Evolutionary conservation across 2,888 invertebrate species (phyloP).

Genomic region (Tinea pellionella): DNA sequence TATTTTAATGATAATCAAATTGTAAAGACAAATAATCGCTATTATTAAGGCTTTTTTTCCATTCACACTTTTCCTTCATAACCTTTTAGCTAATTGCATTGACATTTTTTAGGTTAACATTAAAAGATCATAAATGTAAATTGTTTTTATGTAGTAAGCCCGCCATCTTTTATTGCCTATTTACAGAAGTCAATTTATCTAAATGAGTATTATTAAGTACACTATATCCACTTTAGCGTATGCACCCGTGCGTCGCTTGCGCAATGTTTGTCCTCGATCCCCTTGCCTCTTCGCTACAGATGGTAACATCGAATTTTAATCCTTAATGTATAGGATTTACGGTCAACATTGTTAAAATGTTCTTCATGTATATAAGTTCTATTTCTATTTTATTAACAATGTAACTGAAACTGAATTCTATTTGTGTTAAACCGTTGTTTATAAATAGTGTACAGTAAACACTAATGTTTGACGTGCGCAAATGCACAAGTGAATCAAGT

Average conservation of each 20-base stretch:
- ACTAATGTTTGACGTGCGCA: background rate
- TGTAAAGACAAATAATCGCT: too few species aligned
- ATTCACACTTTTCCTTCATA: too few species aligned
- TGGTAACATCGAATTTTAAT: background rate
- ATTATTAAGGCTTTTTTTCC: too few species aligned
- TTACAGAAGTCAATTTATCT: background rate
- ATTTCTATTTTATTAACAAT: background rate
- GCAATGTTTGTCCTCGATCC: constrained; percentile 3
- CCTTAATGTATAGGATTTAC: background rate
- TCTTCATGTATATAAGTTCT: background rate
- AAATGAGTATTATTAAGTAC: constrained; percentile 1
- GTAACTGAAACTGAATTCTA: background rate
- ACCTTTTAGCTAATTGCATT: background rate
- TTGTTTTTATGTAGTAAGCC: background rate
- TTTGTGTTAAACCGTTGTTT: background rate
- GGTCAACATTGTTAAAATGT: background rate
- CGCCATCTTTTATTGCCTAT: background rate
- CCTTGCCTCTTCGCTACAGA: background rate
- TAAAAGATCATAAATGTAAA: background rate
- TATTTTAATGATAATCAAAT: too few species aligned
- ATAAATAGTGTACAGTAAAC: background rate
- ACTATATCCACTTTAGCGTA: background rate
- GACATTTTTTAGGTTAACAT: background rate
- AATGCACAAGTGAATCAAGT: too few species aligned
- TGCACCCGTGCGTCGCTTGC: background rate